Base-by-base conservation (phyloP, 2,113 vertebrate genomes). In the Typhlomys cinereus region DNA sequence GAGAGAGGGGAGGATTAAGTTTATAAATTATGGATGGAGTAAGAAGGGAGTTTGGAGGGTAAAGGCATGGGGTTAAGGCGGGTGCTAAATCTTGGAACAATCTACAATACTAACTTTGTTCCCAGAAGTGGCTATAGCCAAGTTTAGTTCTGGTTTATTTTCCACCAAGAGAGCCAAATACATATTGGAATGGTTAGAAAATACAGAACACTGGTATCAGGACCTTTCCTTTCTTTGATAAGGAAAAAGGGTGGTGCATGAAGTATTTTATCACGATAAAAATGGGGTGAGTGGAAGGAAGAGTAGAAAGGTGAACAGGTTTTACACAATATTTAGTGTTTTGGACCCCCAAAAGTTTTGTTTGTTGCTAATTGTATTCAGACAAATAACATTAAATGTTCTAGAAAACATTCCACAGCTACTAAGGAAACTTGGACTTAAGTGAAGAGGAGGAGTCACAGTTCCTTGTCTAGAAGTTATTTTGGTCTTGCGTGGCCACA, bases 401-500 rank as follows among this genome's bases (percentile, higher is more conserved):
- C 52, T 94, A 81, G 23, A 89, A 86, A 88, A 92, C 44, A 74
- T 75, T 89, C n/a, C 87, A 78, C 18, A 92, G 57, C 44, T 70
- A 89, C 66, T 75, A 87, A 91, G 73, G 29, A 88, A 21, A 69
- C 39, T 88, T 85, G 36, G 29, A 54, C 61, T 80, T n/a, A 62
- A 85, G 27, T 50, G 62, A 50, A 92, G 34, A 14, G 31, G 69
- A 90, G 21, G 59, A 11, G 12, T 88, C 92, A 90, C 87, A 61
- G 52, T 90, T 12, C 39, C 25, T 90, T 95, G 78, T 20, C 89
- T 69, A 82, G 61, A 93, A 92, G 73, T 93, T 94, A 88, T 94
- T 95, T 94, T 94, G 79, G 25, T 95, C 36, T 78, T 92, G 39
- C n/a, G 3, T 93, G 57, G 62, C 39, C 88, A 94, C 74, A 92